A percentile compares a stretch with the other conserved stretches of the same genome.
Conservation (phyloP, 2,113 vertebrate species). For the Crotalus helleri region DNA sequence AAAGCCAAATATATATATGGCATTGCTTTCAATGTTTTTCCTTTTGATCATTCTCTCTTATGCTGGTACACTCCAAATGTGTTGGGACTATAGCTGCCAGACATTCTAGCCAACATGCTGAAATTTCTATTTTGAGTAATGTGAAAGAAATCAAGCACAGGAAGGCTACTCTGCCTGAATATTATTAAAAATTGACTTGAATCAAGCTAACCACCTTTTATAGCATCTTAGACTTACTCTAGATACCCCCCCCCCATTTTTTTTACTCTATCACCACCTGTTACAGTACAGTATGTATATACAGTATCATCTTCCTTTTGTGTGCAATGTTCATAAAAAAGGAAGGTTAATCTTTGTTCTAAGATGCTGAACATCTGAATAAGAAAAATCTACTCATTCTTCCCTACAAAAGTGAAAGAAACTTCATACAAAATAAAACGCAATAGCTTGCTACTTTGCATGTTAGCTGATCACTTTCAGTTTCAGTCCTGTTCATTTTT, state of each 20-base stretch:
- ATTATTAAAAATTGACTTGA: neutral
- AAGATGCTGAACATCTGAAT: neutral
- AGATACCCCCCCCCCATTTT: neutral
- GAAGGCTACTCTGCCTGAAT: neutral
- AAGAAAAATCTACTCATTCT: neutral
- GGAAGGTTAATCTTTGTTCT: neutral
- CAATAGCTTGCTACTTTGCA: neutral
- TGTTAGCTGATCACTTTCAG: neutral
- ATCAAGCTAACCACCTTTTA: neutral
- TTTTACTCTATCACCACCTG: neutral
- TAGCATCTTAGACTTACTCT: neutral
- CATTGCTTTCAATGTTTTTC: neutral
- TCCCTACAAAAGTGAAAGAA: neutral
- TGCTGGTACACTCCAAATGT: neutral
- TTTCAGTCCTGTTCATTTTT: neutral
- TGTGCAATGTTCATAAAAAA: neutral
- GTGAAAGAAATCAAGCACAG: neutral
- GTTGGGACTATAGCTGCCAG: neutral
- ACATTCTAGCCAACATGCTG: neutral
- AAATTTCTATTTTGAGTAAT: neutral
- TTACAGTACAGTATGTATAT: neutral
- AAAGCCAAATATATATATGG: neutral
- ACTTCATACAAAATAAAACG: neutral
- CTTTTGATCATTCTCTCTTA: neutral
- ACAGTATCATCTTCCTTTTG: neutral